Evolutionary conservation across 2,888 invertebrate species (phyloP).

Genomic region (Dynastes grantii): DNA sequence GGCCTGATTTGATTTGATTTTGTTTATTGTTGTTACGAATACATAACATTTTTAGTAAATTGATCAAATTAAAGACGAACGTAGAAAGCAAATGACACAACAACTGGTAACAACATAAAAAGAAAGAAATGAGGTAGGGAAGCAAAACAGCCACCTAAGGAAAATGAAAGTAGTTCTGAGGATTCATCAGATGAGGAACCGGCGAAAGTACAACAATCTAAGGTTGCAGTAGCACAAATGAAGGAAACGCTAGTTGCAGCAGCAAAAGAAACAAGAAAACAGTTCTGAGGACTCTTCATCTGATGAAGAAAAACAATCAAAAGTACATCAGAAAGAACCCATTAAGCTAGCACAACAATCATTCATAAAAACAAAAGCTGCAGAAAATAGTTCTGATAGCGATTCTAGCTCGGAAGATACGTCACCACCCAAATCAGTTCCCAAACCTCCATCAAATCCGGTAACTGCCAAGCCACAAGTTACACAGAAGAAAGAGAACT

Average conservation of each 20-base stretch:
- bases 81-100: too few relatives aligned
- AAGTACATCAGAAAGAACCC: slow-evolving; percentile 55
- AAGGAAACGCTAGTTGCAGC: slow-evolving; percentile 46
- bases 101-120: too few relatives aligned
- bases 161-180: slow-evolving; percentile 59
- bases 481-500: slow-evolving; percentile 56
- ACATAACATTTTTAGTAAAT: too few relatives aligned
- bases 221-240: slow-evolving; percentile 45
- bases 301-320: slow-evolving; percentile 62
- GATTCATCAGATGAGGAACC: slow-evolving; percentile 61
- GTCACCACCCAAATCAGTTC: slow-evolving; percentile 33
- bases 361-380: slow-evolving; percentile 9
- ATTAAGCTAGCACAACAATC: slow-evolving; percentile 43
- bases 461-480: slow-evolving; percentile 45
- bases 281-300: slow-evolving; percentile 62
- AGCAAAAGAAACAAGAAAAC: slow-evolving; percentile 53
- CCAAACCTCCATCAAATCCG: slow-evolving; percentile 13
- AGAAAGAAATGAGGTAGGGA: too few relatives aligned
- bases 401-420: slow-evolving; percentile 54
- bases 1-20: too few relatives aligned
- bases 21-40: too few relatives aligned
- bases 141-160: slow-evolving; percentile 54
- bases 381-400: slow-evolving; percentile 59
- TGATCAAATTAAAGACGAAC: too few relatives aligned
- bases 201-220: slow-evolving; percentile 37